A percentile compares a stretch with the other conserved stretches of the same genome.
Conservation (phyloP, 2,113 vertebrate species). For the Psilopogon haemacephalus region DNA sequence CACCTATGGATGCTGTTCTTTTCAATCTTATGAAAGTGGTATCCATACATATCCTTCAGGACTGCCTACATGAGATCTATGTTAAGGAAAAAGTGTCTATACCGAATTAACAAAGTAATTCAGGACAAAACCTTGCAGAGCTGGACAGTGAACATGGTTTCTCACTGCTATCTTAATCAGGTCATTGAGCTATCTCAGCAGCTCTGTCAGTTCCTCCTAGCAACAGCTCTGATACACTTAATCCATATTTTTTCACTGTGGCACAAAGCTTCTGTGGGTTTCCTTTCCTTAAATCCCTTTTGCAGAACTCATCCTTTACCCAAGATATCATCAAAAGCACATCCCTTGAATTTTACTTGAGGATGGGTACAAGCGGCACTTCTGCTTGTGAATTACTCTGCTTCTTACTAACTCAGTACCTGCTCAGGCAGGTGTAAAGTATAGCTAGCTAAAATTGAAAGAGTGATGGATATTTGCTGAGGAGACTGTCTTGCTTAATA, state of each 20-base stretch:
- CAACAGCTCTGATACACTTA: not conserved
- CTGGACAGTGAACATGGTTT: not conserved
- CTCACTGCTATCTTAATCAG: not conserved
- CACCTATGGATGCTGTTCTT: not conserved
- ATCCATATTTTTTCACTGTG: not conserved
- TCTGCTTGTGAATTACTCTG: not conserved
- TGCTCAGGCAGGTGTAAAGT: not conserved
- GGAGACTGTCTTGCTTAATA: not conserved
- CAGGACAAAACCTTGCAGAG: not conserved
- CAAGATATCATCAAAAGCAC: not conserved
- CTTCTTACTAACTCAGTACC: not conserved
- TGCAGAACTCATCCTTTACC: not conserved
- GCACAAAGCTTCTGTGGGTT: not conserved
- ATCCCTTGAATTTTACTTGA: not conserved
- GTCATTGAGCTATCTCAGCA: constrained; percentile 20
- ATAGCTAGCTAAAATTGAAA: not conserved
- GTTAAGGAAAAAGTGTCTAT: not conserved
- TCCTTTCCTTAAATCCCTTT: not conserved
- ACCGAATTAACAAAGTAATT: not conserved
- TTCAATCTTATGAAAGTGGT: not conserved
- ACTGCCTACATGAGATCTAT: not conserved
- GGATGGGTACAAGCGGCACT: not conserved
- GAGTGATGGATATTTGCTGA: not conserved
- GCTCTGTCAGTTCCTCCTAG: constrained; percentile 27
- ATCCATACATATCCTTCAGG: not conserved